Evolutionary conservation across 2,888 invertebrate genomes (phyloP).

Genomic region (Pyrgus malvae): DNA sequence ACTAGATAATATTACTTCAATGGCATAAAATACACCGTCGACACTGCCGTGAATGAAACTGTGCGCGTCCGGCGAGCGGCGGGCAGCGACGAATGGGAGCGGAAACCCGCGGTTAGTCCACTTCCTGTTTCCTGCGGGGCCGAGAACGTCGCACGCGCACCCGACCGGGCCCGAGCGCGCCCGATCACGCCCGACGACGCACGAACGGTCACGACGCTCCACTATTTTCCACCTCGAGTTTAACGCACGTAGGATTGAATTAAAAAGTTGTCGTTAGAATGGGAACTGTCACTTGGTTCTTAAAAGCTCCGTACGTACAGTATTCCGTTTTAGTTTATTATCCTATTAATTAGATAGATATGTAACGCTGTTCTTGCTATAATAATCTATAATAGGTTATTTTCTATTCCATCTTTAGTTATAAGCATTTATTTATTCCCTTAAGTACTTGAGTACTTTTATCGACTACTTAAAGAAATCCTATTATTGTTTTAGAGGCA

Average conservation of each 20-base stretch:
- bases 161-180: constrained; percentile 57
- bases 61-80: constrained; percentile 61
- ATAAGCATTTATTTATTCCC: neutral
- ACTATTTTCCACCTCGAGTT: constrained; percentile 1
- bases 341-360: too few species aligned
- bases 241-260: constrained; percentile 10
- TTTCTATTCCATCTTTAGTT: neutral
- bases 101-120: constrained; percentile 81
- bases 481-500: constrained; percentile 15
- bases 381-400: too few species aligned
- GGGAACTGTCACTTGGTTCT: neutral
- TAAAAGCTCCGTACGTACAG: neutral
- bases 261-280: constrained; percentile 3
- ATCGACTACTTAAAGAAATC: constrained; percentile 11
- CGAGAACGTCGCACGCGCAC: constrained; percentile 67
- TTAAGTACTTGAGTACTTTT: constrained; percentile 9
- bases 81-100: constrained; percentile 75
- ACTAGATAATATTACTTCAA: constrained; percentile 60
- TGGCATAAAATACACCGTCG: constrained; percentile 54
- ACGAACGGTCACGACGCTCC: constrained; percentile 3
- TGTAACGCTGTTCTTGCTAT: too few species aligned
- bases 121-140: constrained; percentile 82
- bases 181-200: constrained; percentile 39
- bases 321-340: neutral
- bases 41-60: constrained; percentile 64